These are phyloP conservation scores for Podarcis muralis DNA, from an alignment of 2,113 vertebrate species.

Conservation along the genomic window DNA sequence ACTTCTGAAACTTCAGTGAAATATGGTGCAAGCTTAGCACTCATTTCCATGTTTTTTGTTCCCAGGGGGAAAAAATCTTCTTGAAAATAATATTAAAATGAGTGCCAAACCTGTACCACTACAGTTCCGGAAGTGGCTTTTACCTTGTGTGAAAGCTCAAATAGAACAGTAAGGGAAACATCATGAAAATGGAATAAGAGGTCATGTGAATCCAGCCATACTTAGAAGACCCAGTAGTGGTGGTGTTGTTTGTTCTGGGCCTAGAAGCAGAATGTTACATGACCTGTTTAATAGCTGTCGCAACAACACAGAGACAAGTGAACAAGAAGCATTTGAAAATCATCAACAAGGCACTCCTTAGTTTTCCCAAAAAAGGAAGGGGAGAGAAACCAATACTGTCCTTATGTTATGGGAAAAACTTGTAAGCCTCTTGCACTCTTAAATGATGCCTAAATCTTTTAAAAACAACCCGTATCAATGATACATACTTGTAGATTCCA, in stretches of 20 bases:
- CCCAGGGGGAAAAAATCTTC: no score
- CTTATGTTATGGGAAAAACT: slow-evolving; percentile 18
- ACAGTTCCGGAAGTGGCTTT: no score
- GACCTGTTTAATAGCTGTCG: background rate
- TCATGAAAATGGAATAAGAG: no score
- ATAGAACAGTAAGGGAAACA: no score
- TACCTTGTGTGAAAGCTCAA: no score
- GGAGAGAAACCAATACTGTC: slow-evolving; percentile 26
- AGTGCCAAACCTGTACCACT: no score
- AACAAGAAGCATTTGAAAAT: background rate
- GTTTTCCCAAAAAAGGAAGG: slow-evolving; percentile 23
- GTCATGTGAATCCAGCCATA: no score
- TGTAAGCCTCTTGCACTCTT: slow-evolving; percentile 20
- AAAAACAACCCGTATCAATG: background rate
- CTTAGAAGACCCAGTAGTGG: background rate
- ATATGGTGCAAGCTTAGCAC: no score
- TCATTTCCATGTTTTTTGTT: no score
- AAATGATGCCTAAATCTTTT: background rate
- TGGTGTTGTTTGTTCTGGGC: background rate
- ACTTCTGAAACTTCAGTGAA: no score
- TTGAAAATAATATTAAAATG: no score
- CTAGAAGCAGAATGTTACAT: background rate
- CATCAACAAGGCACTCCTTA: slow-evolving; percentile 13
- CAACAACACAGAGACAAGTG: background rate
- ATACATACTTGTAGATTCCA: slow-evolving; percentile 88